Conservation (phyloP, 2,113 vertebrate genomes). For the Corynorhinus townsendii region DNA sequence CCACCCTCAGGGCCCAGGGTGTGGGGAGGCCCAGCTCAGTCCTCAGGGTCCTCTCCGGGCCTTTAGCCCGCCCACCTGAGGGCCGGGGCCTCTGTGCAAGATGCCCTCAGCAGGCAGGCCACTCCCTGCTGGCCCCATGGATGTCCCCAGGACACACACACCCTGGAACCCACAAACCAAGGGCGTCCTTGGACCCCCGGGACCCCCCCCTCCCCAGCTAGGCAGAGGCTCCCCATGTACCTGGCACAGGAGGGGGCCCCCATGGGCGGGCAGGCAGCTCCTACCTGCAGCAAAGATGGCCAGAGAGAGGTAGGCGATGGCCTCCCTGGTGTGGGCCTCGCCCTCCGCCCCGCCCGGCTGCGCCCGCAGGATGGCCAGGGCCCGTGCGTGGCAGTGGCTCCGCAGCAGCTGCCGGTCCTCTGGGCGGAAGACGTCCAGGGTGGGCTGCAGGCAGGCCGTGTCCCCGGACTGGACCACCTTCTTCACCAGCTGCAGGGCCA, state of each 20-base stretch:
- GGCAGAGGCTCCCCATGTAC: background rate
- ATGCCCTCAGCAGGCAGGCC: background rate
- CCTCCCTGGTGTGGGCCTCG: constrained; percentile 81
- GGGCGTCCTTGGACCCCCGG: background rate
- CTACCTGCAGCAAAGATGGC: constrained; percentile 86
- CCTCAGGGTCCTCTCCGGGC: background rate
- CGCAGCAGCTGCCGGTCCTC: constrained; percentile 85
- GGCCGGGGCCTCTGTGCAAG: background rate
- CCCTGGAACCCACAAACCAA: fast-evolving
- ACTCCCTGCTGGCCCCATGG: too few species aligned
- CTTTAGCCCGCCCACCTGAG: background rate
- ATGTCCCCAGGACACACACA: fast-evolving
- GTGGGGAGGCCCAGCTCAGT: background rate
- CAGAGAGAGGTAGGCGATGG: constrained; percentile 91
- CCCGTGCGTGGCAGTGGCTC: constrained; percentile 85
- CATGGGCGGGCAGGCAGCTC: background rate
- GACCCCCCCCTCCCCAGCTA: fast-evolving
- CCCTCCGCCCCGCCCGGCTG: constrained; percentile 58
- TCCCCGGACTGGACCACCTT: constrained; percentile 88
- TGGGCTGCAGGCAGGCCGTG: constrained; percentile 87
- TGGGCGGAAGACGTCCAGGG: constrained; percentile 84
- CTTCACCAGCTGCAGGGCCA: constrained; percentile 85
- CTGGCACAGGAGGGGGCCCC: background rate
- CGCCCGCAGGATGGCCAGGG: constrained; percentile 83
- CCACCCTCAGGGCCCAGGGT: background rate